Percentiles rank a stretch among this genome's conserved stretches.
These are phyloP conservation scores for Cheiracanthium punctorium DNA, from an alignment of 2,888 invertebrate genomes.

Conservation along the genomic window DNA sequence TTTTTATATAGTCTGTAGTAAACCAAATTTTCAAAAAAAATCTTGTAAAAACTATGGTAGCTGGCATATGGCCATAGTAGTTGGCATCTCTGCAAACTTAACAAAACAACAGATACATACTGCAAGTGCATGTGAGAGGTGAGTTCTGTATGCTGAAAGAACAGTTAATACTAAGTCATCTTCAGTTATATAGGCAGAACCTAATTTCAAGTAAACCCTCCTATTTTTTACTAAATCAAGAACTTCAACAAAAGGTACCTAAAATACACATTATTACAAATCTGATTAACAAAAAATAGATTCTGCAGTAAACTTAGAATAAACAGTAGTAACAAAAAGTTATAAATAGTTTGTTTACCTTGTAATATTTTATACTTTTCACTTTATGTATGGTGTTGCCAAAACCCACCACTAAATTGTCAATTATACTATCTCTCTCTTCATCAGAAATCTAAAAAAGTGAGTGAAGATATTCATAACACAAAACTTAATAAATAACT, in stretches of 20 bases:
- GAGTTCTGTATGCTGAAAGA: slow-evolving; percentile 84
- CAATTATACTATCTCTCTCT: slow-evolving; percentile 82
- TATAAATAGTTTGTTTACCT: slow-evolving; percentile 3
- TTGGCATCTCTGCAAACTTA: background rate
- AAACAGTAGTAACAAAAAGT: background rate
- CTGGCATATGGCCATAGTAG: background rate
- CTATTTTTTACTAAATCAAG: slow-evolving; percentile 87
- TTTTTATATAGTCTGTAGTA: no score
- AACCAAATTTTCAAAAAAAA: no score
- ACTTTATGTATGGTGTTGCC: slow-evolving; percentile 76
- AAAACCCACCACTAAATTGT: slow-evolving; percentile 81
- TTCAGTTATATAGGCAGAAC: slow-evolving; percentile 91
- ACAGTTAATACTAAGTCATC: slow-evolving; percentile 90
- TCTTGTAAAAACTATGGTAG: no score
- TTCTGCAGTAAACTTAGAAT: background rate
- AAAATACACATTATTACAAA: slow-evolving; percentile 78
- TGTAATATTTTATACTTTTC: slow-evolving; percentile 37
- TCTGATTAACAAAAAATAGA: background rate
- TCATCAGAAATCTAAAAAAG: slow-evolving; percentile 77
- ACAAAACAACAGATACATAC: slow-evolving; percentile 19
- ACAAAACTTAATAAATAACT: no score
- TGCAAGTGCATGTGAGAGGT: slow-evolving; percentile 82
- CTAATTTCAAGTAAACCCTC: slow-evolving; percentile 86
- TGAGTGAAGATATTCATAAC: background rate
- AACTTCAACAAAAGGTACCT: slow-evolving; percentile 91